These are phyloP conservation scores for Hoplodrina blanda DNA, from an alignment of 2,888 invertebrate genomes.

Conservation along the genomic window DNA sequence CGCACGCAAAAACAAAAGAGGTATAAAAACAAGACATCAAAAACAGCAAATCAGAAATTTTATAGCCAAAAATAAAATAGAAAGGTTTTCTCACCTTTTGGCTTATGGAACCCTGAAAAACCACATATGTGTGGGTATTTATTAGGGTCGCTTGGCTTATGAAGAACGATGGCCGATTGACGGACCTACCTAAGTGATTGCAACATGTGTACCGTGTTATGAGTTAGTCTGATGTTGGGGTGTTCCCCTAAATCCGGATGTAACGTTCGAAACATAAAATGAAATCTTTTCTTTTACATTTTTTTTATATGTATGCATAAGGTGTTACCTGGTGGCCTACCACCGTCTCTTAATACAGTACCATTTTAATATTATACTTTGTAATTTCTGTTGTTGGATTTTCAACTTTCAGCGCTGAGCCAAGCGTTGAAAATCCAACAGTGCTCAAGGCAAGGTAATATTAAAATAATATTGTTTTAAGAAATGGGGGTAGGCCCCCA, in stretches of 20 bases:
- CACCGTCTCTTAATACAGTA: too few relatives aligned
- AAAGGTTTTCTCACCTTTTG: background rate
- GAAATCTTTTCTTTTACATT: background rate
- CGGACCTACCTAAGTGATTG: conserved; percentile 19
- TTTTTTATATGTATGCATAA: too few relatives aligned
- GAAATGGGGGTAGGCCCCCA: too few relatives aligned
- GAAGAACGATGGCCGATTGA: conserved; percentile 38
- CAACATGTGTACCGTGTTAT: conserved; percentile 38
- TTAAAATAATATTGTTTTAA: too few relatives aligned
- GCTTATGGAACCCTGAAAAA: conserved; percentile 18
- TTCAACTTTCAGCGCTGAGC: too few relatives aligned
- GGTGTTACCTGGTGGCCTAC: too few relatives aligned
- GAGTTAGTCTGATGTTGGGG: background rate
- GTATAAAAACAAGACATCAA: background rate
- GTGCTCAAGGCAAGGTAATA: too few relatives aligned
- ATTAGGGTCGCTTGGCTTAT: conserved; percentile 42
- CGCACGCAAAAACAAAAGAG: background rate
- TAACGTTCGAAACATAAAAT: background rate
- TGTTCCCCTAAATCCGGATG: background rate
- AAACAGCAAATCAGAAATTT: background rate
- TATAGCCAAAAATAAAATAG: background rate
- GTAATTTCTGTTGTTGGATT: too few relatives aligned
- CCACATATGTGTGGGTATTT: conserved; percentile 31
- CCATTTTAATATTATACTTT: too few relatives aligned
- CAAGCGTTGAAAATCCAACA: too few relatives aligned